phyloP scores from a whole-genome alignment of 2,888 invertebrate genomes.

The Norana najaformis region DNA sequence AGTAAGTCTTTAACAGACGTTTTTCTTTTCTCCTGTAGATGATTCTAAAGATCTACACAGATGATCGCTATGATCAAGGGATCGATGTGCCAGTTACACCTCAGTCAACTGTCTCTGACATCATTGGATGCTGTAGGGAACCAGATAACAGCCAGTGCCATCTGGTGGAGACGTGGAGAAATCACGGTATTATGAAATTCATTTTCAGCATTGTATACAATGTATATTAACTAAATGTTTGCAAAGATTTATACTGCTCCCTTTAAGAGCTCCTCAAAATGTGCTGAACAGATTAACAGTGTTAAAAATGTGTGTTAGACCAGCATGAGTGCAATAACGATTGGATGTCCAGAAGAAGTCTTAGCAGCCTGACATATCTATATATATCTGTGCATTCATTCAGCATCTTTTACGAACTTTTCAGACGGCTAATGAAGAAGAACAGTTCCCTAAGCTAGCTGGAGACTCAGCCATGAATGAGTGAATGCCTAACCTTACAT shows the following conservation, averaged over 20 bases:
- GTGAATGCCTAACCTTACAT: too few relatives aligned
- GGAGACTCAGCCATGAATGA: too few relatives aligned
- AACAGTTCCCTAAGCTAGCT: too few relatives aligned
- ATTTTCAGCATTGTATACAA: not conserved
- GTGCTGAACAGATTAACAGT: not conserved
- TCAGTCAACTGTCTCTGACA: constrained; percentile 16
- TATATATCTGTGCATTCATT: too few relatives aligned
- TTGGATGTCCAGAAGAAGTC: too few relatives aligned
- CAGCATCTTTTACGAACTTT: too few relatives aligned
- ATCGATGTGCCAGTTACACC: constrained; percentile 16
- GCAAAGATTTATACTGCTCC: constrained; percentile 40
- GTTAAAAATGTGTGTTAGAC: too few relatives aligned
- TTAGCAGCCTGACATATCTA: too few relatives aligned
- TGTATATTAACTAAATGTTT: not conserved
- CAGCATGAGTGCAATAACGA: too few relatives aligned
- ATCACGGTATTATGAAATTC: not conserved
- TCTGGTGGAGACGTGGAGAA: constrained; percentile 24
- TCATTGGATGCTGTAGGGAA: constrained; percentile 15
- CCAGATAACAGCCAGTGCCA: not conserved
- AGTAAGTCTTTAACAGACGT: not conserved
- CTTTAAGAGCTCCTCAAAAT: constrained; percentile 35
- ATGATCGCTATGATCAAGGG: constrained; percentile 17
- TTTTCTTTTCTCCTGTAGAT: constrained; percentile 27
- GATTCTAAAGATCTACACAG: constrained; percentile 19
- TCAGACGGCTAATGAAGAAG: too few relatives aligned